Base-by-base conservation (phyloP, 2,797 vertebrate species). In the Iguana delicatissima region DNA sequence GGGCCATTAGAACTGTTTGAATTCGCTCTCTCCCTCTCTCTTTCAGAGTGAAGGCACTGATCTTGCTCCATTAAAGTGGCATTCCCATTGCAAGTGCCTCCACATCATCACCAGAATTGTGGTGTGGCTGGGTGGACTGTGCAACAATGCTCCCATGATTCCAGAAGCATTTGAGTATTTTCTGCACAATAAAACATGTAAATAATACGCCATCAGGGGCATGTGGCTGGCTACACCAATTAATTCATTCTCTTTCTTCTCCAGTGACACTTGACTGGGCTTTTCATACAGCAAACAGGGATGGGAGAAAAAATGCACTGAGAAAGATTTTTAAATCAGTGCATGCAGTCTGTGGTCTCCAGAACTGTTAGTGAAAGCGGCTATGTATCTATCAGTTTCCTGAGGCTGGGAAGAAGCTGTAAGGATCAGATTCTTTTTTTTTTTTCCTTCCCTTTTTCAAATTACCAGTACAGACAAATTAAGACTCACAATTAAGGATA, bases 181-280 rank as follows among this genome's bases (percentile, higher is more conserved):
- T 88, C 24, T 67, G 7, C 35, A 46, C 85, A 22, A 0, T 82
- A 62, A 88, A 94, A 94, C 77, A 84, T 16, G 32, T 89, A 80
- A 87, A 67, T 38, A 74, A 74, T 5, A 85, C 79, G 20, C 2
- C 14, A 84, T 35, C 1, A 85, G 57, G 1, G 77, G 13, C 62
- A 86, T 83, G 87, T 76, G 20, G 67, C 72, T 84, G 91, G 0
- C 92, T 91, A 76, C 85, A 62, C 13, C 16, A 81, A 1, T 14
- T 20, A 42, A 46, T 89, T 84, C 4, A 38, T 46, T 62, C 8
- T n/a, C 20, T 88, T 59, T 52, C 22, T 89, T 38, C 89, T 18
- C 2, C 9, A 4, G 22, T 2, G 20, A 67, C 22, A 85, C 59
- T 89, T 91, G 4, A 29, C 85, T 69, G 67, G 67, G 9, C 67